Conservation (phyloP, 2,888 invertebrate species). For the Drosophila multiciliata region DNA sequence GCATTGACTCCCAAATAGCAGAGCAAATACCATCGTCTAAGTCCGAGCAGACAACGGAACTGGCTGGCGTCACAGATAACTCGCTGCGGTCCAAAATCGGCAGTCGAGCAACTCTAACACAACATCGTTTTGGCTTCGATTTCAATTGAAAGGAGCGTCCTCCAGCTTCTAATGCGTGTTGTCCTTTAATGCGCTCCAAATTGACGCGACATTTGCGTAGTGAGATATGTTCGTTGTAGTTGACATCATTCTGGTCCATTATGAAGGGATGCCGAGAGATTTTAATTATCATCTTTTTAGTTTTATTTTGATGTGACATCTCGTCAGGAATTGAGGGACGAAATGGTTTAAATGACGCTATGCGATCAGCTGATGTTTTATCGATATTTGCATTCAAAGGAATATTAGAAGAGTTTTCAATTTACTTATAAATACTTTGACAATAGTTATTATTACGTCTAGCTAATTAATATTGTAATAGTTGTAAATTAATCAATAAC, state of each 20-base stretch:
- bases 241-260: slow-evolving; percentile 31
- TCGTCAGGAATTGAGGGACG: neutral
- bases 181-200: slow-evolving; percentile 57
- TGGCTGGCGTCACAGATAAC: slow-evolving; percentile 67
- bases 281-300: slow-evolving; percentile 69
- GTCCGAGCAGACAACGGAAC: slow-evolving; percentile 68
- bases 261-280: slow-evolving; percentile 68
- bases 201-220: slow-evolving; percentile 77
- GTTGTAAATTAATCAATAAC: neutral
- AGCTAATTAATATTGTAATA: neutral
- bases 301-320: slow-evolving; percentile 61
- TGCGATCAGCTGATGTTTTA: slow-evolving; percentile 31
- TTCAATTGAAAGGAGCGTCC: slow-evolving; percentile 37
- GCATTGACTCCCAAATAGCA: neutral
- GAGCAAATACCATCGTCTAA: slow-evolving; percentile 38
- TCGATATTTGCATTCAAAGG: slow-evolving; percentile 25
- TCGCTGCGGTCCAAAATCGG: slow-evolving; percentile 71
- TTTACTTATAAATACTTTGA: neutral
- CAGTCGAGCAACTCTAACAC: slow-evolving; percentile 73
- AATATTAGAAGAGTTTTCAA: neutral
- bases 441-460: neutral
- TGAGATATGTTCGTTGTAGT: slow-evolving; percentile 44
- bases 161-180: neutral
- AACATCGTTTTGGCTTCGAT: slow-evolving; percentile 62
- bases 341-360: slow-evolving; percentile 26